These are phyloP conservation scores for Nesogale talazaci DNA, from an alignment of 2,113 vertebrate species.

Conservation along the genomic window DNA sequence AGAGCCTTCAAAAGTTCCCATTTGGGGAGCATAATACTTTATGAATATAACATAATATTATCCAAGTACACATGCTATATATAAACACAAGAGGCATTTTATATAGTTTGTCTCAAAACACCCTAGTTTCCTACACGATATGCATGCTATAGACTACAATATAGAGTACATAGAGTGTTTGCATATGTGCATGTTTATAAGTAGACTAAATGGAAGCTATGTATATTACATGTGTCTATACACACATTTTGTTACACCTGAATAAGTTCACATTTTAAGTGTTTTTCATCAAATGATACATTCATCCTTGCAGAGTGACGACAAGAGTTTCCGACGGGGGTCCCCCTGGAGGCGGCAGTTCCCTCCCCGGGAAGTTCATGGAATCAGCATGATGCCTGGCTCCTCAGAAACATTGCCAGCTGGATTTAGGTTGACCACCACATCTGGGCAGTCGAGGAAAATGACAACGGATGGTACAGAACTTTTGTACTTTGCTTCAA, in stretches of 20 bases:
- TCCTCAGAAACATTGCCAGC: slow-evolving; percentile 97
- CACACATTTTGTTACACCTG: neutral
- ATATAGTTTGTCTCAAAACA: neutral
- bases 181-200: neutral
- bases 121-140: neutral
- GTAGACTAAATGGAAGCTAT: neutral
- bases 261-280: neutral
- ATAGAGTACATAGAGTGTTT: neutral
- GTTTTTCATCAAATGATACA: slow-evolving; percentile 52
- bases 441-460: slow-evolving; percentile 95
- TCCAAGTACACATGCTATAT: neutral
- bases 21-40: neutral
- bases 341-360: slow-evolving; percentile 98
- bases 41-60: neutral
- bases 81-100: neutral
- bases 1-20: neutral
- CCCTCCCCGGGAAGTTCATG: slow-evolving; percentile 95
- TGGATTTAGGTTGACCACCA: slow-evolving; percentile 96
- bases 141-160: neutral
- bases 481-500: slow-evolving; percentile 53
- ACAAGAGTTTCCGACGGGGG: slow-evolving; percentile 94
- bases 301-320: slow-evolving; percentile 89
- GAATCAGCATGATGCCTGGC: slow-evolving; percentile 99
- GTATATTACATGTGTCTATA: neutral
- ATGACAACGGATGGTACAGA: slow-evolving; percentile 93